phyloP scores from a whole-genome alignment of 1,140 invertebrate genomes.

The Drosophila nasuta region DNA sequence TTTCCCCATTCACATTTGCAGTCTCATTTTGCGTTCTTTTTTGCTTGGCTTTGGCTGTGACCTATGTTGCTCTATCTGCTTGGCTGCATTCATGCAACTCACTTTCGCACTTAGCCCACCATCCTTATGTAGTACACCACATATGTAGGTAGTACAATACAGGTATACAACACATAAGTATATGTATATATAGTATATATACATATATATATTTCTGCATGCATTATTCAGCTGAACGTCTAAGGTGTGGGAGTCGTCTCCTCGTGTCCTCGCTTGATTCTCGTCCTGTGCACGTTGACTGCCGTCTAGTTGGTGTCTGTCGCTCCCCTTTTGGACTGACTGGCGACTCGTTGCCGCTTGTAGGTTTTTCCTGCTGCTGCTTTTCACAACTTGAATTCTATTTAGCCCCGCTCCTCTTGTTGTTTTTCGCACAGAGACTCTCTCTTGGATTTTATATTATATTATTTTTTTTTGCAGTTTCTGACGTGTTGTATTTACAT shows the following conservation, averaged over 20 bases:
- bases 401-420: constrained; percentile 55
- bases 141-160: constrained; percentile 3
- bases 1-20: constrained; percentile 20
- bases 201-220: constrained; percentile 53
- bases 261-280: background rate
- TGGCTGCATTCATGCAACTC: constrained; percentile 79
- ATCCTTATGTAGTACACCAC: constrained; percentile 38
- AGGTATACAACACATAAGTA: no score
- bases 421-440: constrained; percentile 13
- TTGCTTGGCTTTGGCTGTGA: constrained; percentile 55
- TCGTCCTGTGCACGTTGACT: constrained; percentile 13
- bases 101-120: constrained; percentile 74
- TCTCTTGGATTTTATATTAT: constrained; percentile 36
- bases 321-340: constrained; percentile 39
- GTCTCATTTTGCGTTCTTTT: constrained; percentile 12
- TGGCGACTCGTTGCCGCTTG: constrained; percentile 59
- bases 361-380: constrained; percentile 31
- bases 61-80: constrained; percentile 80
- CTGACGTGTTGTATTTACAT: constrained; percentile 67
- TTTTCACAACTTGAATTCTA: constrained; percentile 73
- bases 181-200: no score
- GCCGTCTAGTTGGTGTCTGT: constrained; percentile 71
- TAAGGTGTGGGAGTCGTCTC: constrained; percentile 41
- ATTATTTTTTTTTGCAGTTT: constrained; percentile 35
- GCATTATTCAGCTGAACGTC: constrained; percentile 67